A percentile compares a stretch with the other conserved stretches of the same genome.
These are phyloP conservation scores for Pyxicephalus adspersus DNA, from an alignment of 2,113 vertebrate genomes.

Conservation along the genomic window DNA sequence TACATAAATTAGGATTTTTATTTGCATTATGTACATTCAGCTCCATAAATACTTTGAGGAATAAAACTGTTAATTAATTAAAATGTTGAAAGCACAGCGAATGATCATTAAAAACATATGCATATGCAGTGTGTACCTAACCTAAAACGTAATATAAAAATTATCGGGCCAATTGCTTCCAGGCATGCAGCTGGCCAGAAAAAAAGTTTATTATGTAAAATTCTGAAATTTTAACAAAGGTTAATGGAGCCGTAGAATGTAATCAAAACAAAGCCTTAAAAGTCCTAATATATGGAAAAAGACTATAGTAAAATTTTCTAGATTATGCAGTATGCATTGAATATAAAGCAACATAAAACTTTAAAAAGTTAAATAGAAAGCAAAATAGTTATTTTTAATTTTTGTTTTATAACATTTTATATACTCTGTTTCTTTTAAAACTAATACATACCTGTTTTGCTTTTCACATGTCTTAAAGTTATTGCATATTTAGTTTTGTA, in stretches of 20 bases:
- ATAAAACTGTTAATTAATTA: constrained; percentile 46
- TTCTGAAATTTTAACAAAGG: constrained; percentile 1
- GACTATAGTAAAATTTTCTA: not conserved
- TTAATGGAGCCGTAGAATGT: not conserved
- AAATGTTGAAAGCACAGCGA: constrained; percentile 24
- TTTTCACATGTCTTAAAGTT: too few relatives aligned
- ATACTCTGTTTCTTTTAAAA: too few relatives aligned
- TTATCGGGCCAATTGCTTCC: constrained; percentile 31
- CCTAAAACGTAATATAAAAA: constrained; percentile 42
- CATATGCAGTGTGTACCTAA: constrained; percentile 47
- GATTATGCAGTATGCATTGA: not conserved
- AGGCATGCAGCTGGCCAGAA: constrained; percentile 44
- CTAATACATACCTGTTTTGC: too few relatives aligned
- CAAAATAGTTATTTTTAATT: too few relatives aligned
- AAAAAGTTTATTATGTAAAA: constrained; percentile 13
- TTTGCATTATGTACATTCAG: constrained; percentile 28
- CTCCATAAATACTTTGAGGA: constrained; percentile 33
- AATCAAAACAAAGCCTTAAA: not conserved
- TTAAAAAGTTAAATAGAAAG: too few relatives aligned
- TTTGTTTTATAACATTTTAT: too few relatives aligned
- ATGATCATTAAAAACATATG: constrained; percentile 40
- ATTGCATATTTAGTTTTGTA: too few relatives aligned
- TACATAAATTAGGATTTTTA: constrained; percentile 18
- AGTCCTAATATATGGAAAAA: not conserved
- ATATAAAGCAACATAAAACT: constrained; percentile 5